Base-by-base conservation (phyloP, 1,140 invertebrate genomes). In the Cydia amplana region DNA sequence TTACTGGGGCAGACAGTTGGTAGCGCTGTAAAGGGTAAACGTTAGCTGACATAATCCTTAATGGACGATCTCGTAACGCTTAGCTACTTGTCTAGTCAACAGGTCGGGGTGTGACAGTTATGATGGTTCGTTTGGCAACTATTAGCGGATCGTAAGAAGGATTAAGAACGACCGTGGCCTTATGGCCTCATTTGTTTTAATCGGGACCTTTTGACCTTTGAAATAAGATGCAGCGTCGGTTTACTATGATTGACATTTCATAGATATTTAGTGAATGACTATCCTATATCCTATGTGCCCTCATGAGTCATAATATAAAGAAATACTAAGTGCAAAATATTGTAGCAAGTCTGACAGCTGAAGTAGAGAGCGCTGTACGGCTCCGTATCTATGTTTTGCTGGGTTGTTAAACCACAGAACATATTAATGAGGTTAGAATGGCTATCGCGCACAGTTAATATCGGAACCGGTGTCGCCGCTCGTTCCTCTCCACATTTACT, bases 41-140 rank as follows among this genome's bases (percentile, higher is more conserved):
- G 55, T 60, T 16, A 25, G 63, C 28, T 70, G 65, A 43, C 65
- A 70, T 70, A 70, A 70, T 70, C 65, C 65, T 40, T 70, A 70
- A 70, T 70, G 65, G 32, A 70, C 65, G 28, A 70, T 70, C 65
- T 70, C 65, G 65, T 70, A 70, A 70, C 28, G n/a, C 7, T 55
- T 70, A 70, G 64, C 64, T 32, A 67, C 32, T 36, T 36, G 65
- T 36, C 65, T 70, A 70, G 16, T 40, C 65, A 70, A 36, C 65
- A 70, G 65, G 65, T 67, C 23, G 64, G 14, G 23, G 16, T n/a
- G 64, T 70, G 65, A 70, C 65, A 70, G 36, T 43, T 70, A 20
- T 23, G 16, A 70, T 46, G 43, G 14, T 40, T 40, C 36, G 43
- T 46, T 46, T 51, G 49, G 49, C 49, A 51, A 51, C 49, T 51